phyloP scores from a whole-genome alignment of 2,797 vertebrate genomes.

The Typhlichthys subterraneus region DNA sequence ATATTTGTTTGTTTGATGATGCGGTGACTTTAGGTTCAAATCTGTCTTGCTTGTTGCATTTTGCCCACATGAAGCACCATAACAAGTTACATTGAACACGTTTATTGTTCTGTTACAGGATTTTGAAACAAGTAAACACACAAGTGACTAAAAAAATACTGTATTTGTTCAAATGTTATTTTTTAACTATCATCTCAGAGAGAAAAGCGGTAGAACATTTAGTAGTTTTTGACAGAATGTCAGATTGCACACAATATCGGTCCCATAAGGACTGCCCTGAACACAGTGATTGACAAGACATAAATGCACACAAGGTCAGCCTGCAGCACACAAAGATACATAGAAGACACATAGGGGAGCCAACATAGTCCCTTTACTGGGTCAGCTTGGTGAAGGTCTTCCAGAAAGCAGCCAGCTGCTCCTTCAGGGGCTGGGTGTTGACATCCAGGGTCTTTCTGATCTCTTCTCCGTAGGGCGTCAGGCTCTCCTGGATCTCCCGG shows the following conservation, averaged over 20 bases:
- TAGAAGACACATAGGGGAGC: background rate
- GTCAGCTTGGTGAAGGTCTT: constrained; percentile 49
- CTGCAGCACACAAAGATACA: background rate
- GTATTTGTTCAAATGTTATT: constrained; percentile 3
- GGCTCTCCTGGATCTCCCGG: constrained; percentile 66
- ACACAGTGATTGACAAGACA: too few species aligned
- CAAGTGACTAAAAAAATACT: constrained; percentile 6
- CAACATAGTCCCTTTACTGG: constrained; percentile 45
- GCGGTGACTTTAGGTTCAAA: too few species aligned
- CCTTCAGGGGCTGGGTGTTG: constrained; percentile 55
- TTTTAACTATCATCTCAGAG: too few species aligned
- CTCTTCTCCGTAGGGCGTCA: constrained; percentile 64
- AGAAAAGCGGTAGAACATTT: too few species aligned
- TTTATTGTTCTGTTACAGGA: constrained; percentile 41
- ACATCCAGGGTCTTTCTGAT: constrained; percentile 59
- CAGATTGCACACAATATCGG: too few species aligned
- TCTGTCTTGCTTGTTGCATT: too few species aligned
- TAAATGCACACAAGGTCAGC: background rate
- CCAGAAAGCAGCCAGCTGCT: constrained; percentile 60
- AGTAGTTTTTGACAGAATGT: too few species aligned
- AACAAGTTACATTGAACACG: too few species aligned
- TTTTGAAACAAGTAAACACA: constrained; percentile 29
- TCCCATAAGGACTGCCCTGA: too few species aligned
- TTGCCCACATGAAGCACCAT: too few species aligned
- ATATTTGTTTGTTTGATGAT: too few species aligned